Conservation (phyloP, 2,888 invertebrate genomes). For the Oeneis ivallda region DNA sequence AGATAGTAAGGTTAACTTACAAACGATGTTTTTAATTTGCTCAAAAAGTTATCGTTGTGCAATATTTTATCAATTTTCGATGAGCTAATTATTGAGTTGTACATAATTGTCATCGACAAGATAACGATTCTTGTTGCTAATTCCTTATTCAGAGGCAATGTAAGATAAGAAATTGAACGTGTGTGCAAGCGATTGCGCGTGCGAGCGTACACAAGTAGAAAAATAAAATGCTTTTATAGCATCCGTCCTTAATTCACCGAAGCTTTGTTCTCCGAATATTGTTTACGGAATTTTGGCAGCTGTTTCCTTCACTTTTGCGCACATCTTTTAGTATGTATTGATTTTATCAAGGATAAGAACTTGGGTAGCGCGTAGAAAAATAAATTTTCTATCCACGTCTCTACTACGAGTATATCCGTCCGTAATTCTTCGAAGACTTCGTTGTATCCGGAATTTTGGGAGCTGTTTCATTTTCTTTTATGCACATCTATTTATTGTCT, state of each 20-base stretch:
- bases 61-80: too few relatives aligned
- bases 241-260: not conserved
- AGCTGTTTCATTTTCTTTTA: slow-evolving; percentile 8
- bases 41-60: too few relatives aligned
- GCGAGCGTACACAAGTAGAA: not conserved
- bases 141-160: not conserved
- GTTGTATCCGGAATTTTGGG: not conserved
- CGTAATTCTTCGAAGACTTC: not conserved
- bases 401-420: not conserved
- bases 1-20: too few relatives aligned
- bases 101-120: not conserved
- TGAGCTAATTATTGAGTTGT: not conserved
- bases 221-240: not conserved
- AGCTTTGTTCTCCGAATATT: slow-evolving; percentile 28
- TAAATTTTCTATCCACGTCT: slow-evolving; percentile 5
- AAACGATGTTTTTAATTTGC: too few relatives aligned
- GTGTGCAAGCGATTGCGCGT: not conserved
- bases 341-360: slow-evolving; percentile 16
- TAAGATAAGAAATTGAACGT: not conserved
- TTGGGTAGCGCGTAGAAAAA: slow-evolving; percentile 7
- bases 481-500: not conserved
- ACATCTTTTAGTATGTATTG: slow-evolving; percentile 14
- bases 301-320: slow-evolving; percentile 22
- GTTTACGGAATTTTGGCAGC: slow-evolving; percentile 29
- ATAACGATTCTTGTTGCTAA: not conserved